phyloP scores from a whole-genome alignment of 1,140 invertebrate species.

The Lordiphosa clarofinis region DNA sequence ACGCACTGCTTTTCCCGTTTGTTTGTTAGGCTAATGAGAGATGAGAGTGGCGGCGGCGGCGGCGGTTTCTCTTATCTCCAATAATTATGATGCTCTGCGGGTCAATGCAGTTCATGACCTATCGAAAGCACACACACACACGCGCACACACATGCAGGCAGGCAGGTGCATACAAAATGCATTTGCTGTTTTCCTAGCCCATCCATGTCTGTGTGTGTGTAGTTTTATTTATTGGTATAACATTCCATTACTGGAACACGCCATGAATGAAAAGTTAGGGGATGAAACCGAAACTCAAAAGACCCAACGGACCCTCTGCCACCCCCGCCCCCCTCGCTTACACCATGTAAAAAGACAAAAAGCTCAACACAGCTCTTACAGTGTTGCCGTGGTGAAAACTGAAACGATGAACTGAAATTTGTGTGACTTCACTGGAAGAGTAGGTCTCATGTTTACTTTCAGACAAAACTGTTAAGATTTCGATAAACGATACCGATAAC shows the following conservation, averaged over 20 bases:
- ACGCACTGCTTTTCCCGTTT: neutral
- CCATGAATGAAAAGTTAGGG: conserved; percentile 73
- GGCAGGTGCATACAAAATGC: conserved; percentile 37
- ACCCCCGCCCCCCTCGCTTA: conserved; percentile 11
- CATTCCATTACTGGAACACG: conserved; percentile 70
- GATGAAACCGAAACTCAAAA: conserved; percentile 38
- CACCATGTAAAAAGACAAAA: conserved; percentile 5
- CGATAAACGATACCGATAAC: too few species aligned
- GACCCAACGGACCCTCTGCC: neutral
- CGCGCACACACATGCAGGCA: conserved; percentile 3
- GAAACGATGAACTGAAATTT: conserved; percentile 25
- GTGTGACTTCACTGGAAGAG: conserved; percentile 25
- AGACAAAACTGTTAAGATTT: too few species aligned
- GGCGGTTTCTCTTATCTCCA: conserved; percentile 2
- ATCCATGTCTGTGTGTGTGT: conserved; percentile 16
- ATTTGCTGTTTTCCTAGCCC: conserved; percentile 12
- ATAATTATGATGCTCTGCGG: conserved; percentile 54
- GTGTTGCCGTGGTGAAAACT: conserved; percentile 30
- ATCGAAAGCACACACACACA: conserved; percentile 43
- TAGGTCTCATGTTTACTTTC: conserved; percentile 1
- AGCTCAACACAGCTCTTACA: conserved; percentile 1
- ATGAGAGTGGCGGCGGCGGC: neutral
- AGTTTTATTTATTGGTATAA: conserved; percentile 53
- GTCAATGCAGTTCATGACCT: conserved; percentile 73
- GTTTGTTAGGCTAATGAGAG: neutral